Conservation (phyloP, 2,797 vertebrate species). For the Hydrocynus forskahlii region DNA sequence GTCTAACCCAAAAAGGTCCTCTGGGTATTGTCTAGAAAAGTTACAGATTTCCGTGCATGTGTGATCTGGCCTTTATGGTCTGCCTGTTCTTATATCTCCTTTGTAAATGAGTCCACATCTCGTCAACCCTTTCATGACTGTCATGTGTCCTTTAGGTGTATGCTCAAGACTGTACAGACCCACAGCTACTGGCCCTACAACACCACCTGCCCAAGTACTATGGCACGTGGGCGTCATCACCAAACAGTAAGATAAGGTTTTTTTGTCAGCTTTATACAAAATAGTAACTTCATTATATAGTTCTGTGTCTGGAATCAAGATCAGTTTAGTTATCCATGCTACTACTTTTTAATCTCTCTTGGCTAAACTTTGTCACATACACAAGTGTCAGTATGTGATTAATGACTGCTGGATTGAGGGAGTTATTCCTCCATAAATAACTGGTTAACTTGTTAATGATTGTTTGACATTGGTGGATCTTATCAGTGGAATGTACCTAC, state of each 20-base stretch:
- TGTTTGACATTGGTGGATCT: slow-evolving; percentile 1
- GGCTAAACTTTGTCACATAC: no score
- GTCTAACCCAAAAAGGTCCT: no score
- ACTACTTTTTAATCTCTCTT: no score
- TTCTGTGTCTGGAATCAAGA: no score
- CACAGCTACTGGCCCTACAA: slow-evolving; percentile 78
- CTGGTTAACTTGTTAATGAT: slow-evolving; percentile 16
- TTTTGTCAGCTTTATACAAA: not conserved
- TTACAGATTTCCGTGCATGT: no score
- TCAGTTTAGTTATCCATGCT: no score
- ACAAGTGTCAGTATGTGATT: not conserved
- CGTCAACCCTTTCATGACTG: no score
- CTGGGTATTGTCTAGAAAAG: no score
- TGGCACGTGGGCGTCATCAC: slow-evolving; percentile 83
- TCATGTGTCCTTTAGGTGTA: slow-evolving; percentile 77
- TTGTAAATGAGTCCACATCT: no score
- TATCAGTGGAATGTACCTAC: not conserved
- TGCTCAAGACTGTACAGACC: slow-evolving; percentile 80
- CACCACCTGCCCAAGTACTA: slow-evolving; percentile 85
- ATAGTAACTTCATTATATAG: no score
- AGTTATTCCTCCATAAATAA: not conserved
- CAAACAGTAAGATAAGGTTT: slow-evolving; percentile 76
- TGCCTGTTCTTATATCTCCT: no score
- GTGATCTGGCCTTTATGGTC: no score
- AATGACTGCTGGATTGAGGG: not conserved